These are phyloP conservation scores for Hypsibius dujardini DNA, from an alignment of 1,140 invertebrate genomes.

Conservation along the genomic window DNA sequence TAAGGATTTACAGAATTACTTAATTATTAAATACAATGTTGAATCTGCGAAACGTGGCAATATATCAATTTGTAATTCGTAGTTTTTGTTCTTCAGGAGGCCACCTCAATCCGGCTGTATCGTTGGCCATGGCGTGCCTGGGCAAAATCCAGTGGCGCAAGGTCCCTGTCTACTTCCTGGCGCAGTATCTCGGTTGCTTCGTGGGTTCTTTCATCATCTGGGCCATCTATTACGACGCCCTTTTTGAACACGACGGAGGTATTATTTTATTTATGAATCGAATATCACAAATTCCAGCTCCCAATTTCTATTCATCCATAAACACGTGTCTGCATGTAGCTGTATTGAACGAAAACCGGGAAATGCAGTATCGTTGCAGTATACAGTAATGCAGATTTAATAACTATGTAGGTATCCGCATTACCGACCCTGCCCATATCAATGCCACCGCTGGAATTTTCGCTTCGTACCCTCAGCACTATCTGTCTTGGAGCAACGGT, in stretches of 20 bases:
- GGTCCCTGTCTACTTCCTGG: slow-evolving; percentile 37
- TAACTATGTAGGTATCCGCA: no score
- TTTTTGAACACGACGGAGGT: background rate
- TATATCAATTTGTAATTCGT: no score
- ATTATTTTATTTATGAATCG: background rate
- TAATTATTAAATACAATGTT: no score
- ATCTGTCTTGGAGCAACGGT: slow-evolving; percentile 32
- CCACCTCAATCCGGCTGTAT: slow-evolving; percentile 42
- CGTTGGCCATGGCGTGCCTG: slow-evolving; percentile 35
- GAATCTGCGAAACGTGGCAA: no score
- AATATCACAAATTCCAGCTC: background rate
- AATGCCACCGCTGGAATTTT: slow-evolving; percentile 40
- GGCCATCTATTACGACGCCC: slow-evolving; percentile 34
- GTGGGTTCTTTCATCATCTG: slow-evolving; percentile 36
- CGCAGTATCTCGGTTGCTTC: slow-evolving; percentile 41
- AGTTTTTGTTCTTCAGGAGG: slow-evolving; percentile 32
- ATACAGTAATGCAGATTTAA: no score
- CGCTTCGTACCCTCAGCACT: slow-evolving; percentile 39
- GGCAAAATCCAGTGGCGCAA: slow-evolving; percentile 34
- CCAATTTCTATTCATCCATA: no score
- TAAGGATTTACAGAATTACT: no score
- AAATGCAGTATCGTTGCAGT: no score
- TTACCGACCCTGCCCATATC: slow-evolving; percentile 27
- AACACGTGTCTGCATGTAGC: no score
- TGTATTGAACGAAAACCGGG: no score